Percentiles rank a stretch among this genome's conserved stretches.
Evolutionary conservation across 2,888 invertebrate species (phyloP).

Genomic region (Elaeidobius kamerunicus): DNA sequence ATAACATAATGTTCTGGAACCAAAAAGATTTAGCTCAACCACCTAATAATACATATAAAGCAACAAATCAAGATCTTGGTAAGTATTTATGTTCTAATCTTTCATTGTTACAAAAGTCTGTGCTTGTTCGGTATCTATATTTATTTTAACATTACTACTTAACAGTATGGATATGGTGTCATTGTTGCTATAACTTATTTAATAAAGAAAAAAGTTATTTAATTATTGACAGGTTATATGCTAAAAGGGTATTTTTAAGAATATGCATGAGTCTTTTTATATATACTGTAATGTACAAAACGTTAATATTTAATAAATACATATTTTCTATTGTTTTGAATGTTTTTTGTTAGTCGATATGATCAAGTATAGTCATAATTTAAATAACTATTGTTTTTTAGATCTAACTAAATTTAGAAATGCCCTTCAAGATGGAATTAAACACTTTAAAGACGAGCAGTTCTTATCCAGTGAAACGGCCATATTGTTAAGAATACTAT

Average conservation of each 20-base stretch:
- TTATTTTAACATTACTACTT: not conserved
- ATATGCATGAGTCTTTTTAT: too few species aligned
- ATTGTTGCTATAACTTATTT: not conserved
- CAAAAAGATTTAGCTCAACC: slow-evolving; percentile 36
- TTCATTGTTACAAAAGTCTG: too few species aligned
- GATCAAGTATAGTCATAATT: not conserved
- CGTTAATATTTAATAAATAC: not conserved
- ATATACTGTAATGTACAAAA: not conserved
- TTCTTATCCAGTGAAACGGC: slow-evolving; percentile 48
- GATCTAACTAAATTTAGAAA: slow-evolving; percentile 35
- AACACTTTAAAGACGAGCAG: slow-evolving; percentile 39
- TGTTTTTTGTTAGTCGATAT: too few species aligned
- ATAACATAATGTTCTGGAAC: slow-evolving; percentile 34
- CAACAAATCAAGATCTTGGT: slow-evolving; percentile 32
- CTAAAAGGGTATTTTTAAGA: too few species aligned
- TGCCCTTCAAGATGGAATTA: slow-evolving; percentile 35
- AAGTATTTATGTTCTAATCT: slow-evolving; percentile 6
- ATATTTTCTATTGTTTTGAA: too few species aligned
- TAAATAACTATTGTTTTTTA: slow-evolving; percentile 30
- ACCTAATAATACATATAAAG: slow-evolving; percentile 36
- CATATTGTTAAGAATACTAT: slow-evolving; percentile 41
- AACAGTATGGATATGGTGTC: not conserved
- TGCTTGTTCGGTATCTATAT: not conserved
- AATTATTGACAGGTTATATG: too few species aligned
- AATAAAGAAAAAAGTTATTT: too few species aligned